phyloP scores from a whole-genome alignment of 2,113 vertebrate species.

The Perognathus longimembris region DNA sequence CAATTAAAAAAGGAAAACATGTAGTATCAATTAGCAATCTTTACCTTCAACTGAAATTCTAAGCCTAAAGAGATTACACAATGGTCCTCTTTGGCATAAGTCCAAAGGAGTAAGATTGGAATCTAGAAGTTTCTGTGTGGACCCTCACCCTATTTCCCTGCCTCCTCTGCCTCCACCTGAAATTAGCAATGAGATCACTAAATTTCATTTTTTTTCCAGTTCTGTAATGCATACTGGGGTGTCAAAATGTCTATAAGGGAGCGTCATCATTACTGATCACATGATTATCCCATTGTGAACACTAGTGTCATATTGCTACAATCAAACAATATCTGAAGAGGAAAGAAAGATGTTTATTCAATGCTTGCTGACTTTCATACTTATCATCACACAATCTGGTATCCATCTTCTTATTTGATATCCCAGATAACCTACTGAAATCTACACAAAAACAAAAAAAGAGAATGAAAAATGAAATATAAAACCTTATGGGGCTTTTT shows the following conservation, averaged over 20 bases:
- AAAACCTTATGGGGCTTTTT: neutral
- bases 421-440: constrained; percentile 11
- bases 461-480: constrained; percentile 9
- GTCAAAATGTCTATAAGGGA: too few relatives aligned
- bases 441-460: constrained; percentile 27
- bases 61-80: neutral
- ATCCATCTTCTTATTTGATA: neutral
- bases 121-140: neutral
- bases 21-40: neutral
- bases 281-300: neutral
- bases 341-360: neutral
- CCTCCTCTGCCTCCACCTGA: neutral
- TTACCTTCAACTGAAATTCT: constrained; percentile 27
- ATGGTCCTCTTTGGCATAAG: neutral
- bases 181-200: neutral
- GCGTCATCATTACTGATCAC: neutral
- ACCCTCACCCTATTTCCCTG: too few relatives aligned
- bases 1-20: neutral
- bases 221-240: neutral
- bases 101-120: neutral
- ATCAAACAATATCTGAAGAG: neutral
- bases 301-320: neutral
- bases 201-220: neutral
- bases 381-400: neutral
- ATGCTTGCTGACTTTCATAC: neutral